Evolutionary conservation across 1,140 invertebrate genomes (phyloP), one percentile per base, ranked within the genome.

Genomic region (Polyergus mexicanus): DNA sequence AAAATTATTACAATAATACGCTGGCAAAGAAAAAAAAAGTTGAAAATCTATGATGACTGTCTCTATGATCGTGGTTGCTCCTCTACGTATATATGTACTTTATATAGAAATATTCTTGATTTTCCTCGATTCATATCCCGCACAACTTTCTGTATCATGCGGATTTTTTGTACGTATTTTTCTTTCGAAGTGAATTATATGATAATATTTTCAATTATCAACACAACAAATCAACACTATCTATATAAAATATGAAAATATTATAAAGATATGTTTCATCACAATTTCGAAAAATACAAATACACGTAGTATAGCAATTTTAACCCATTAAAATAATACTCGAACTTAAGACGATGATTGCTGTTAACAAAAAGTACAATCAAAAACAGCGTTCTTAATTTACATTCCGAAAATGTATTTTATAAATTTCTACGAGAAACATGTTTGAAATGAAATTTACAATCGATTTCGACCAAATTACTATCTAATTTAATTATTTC

Each of bases 51-150:
- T 32, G n/a, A 74, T 83, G 38, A 25, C 44, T 54, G 44, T 58
- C 10, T 44, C 10, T 41, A 35, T 89, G 77, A 60, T 84, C 74
- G 66, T 68, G 65, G 62, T 81, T 80, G 84, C 66, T 90, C 81
- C 60, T 90, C 44, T 47, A 72, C 63, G 25, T 56, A 32, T 75
- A 47, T 60, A 35, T 78, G 56, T 58, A 85, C 74, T 87, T 89
- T 84, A 84, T 81, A 84, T 71, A 35, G 71, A 25, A 58, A 47
- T 69, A 56, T 75, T 62, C 44, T 85, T 4, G 32, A 85, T 19
- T 35, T 2, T n/a, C 3, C 60, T 5, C 16, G 44, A 71, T 28
- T 84, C 85, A 81, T 87, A 90, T 89, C 68, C 62, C 76, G 47
- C 51, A 54, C 62, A 74, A 62, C 68, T 78, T 89, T 83, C 69